A percentile compares a stretch with the other conserved stretches of the same genome.
phyloP scores from a whole-genome alignment of 2,888 invertebrate species.

The Erebia aethiops region DNA sequence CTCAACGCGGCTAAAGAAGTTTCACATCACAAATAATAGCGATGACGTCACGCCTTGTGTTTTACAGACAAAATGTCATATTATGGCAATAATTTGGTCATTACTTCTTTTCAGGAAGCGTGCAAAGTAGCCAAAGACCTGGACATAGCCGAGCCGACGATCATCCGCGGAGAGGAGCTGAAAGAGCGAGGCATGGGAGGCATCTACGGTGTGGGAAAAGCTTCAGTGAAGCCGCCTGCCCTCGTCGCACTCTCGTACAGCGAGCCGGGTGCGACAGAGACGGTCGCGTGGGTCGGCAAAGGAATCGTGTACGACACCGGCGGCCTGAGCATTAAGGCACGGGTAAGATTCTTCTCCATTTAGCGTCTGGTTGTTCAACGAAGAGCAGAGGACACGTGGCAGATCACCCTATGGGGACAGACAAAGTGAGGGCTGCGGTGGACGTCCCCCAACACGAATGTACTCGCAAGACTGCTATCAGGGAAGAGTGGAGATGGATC shows the following conservation, averaged over 20 bases:
- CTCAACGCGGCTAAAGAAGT: no score
- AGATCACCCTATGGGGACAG: no score
- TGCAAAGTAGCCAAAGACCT: slow-evolving; percentile 85
- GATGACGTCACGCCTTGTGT: no score
- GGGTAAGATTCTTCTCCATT: slow-evolving; percentile 78
- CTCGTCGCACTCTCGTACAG: slow-evolving; percentile 86
- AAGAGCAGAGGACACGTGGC: no score
- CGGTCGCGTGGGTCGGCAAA: slow-evolving; percentile 95
- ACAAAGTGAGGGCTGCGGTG: no score
- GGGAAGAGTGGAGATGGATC: no score
- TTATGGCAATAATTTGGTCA: background rate
- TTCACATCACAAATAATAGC: no score
- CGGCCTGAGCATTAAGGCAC: slow-evolving; percentile 94
- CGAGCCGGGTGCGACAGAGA: slow-evolving; percentile 82
- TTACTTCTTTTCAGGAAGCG: slow-evolving; percentile 83
- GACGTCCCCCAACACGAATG: no score
- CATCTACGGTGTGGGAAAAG: slow-evolving; percentile 91
- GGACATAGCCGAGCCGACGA: slow-evolving; percentile 84
- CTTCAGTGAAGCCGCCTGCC: slow-evolving; percentile 76
- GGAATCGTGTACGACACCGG: slow-evolving; percentile 98
- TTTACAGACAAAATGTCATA: background rate
- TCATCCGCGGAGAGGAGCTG: slow-evolving; percentile 92
- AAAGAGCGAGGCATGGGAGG: slow-evolving; percentile 91
- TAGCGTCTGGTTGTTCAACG: no score
- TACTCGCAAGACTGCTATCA: no score